phyloP scores from a whole-genome alignment of 2,797 vertebrate genomes.

The Acanthopagrus latus region DNA sequence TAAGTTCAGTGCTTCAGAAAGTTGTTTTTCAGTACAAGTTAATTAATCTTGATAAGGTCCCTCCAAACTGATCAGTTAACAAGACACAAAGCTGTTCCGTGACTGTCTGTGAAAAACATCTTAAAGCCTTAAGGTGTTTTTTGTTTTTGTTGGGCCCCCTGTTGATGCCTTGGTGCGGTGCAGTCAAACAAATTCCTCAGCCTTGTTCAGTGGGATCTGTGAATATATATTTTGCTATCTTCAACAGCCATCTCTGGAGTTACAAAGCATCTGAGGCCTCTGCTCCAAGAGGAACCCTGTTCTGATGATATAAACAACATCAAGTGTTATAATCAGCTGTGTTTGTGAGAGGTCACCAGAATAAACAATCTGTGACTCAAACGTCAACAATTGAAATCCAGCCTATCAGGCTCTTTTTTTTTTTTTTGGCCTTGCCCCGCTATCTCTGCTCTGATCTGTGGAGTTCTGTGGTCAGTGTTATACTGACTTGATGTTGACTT shows the following conservation, averaged over 20 bases:
- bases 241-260: neutral
- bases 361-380: conserved; percentile 38
- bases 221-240: conserved; percentile 23
- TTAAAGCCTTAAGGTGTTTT: conserved; percentile 23
- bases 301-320: conserved; percentile 29
- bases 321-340: neutral
- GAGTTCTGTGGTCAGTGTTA: neutral
- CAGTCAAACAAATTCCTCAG: neutral
- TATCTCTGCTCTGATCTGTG: conserved; percentile 1
- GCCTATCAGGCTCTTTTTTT: neutral
- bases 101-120: conserved; percentile 31
- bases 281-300: conserved; percentile 9
- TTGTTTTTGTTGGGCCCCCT: conserved; percentile 21
- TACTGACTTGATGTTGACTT: conserved; percentile 14
- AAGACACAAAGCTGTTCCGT: conserved; percentile 36
- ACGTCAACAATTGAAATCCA: conserved; percentile 1
- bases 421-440: neutral
- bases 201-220: neutral
- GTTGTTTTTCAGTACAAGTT: conserved; percentile 7
- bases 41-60: conserved; percentile 34
- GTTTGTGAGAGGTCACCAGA: conserved; percentile 29
- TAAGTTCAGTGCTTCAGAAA: neutral
- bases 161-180: neutral
- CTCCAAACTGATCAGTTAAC: conserved; percentile 19
- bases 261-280: neutral